Conservation (phyloP, 2,888 invertebrate species). For the Invenusta paracnida region DNA sequence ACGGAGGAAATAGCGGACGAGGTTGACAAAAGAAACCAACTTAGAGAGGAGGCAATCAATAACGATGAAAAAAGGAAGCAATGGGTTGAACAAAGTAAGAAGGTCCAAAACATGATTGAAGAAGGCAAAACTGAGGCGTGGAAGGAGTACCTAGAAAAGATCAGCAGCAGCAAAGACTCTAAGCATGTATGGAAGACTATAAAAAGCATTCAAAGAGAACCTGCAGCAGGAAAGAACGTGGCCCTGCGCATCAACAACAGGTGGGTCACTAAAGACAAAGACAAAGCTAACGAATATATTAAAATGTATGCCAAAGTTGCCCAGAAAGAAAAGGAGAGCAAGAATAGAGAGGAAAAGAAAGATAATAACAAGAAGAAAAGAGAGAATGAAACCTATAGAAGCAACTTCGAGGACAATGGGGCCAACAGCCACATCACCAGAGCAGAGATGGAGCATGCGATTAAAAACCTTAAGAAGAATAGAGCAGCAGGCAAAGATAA, state of each 20-base stretch:
- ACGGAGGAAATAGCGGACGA: neutral
- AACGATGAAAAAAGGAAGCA: neutral
- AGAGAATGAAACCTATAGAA: neutral
- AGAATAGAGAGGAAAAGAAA: neutral
- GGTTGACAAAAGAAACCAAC: neutral
- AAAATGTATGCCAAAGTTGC: neutral
- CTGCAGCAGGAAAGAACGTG: neutral
- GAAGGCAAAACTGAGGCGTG: neutral
- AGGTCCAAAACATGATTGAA: neutral
- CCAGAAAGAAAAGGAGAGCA: neutral
- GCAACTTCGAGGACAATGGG: neutral
- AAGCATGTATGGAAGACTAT: neutral
- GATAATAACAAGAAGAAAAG: neutral
- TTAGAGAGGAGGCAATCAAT: neutral
- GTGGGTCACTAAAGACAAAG: neutral
- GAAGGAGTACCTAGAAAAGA: neutral
- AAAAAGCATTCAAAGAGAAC: constrained; percentile 16
- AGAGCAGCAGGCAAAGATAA: constrained; percentile 4
- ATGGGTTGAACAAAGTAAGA: neutral
- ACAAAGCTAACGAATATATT: neutral
- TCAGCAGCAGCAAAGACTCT: neutral
- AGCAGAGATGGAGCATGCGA: neutral
- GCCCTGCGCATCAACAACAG: neutral
- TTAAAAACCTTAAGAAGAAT: neutral
- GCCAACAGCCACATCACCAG: neutral